Conservation (phyloP, 37 sponge, comb jelly and placozoan genomes). For the Chondrilla cf. caribensis region DNA sequence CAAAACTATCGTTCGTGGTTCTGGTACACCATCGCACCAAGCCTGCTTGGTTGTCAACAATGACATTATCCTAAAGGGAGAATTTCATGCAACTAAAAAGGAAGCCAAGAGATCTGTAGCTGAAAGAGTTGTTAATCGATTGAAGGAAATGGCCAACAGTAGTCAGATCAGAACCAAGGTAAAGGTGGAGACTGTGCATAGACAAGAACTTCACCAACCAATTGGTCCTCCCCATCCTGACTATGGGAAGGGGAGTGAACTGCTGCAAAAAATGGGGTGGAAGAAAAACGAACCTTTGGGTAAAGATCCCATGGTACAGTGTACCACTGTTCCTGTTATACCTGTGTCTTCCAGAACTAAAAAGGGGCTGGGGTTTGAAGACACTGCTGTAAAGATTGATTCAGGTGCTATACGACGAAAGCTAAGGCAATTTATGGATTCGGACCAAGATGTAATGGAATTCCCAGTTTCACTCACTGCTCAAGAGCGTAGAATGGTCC, state of each 20-base stretch:
- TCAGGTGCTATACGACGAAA: conserved; percentile 16
- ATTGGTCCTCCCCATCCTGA: not conserved
- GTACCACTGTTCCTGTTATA: conserved; percentile 7
- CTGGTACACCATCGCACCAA: not conserved
- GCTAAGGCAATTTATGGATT: conserved; percentile 31
- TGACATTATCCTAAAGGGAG: not conserved
- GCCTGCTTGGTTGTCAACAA: conserved; percentile 21
- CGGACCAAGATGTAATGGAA: conserved; percentile 34
- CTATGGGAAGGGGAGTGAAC: conserved; percentile 26
- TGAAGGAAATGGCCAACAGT: not conserved
- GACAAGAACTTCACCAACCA: not conserved
- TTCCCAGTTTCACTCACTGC: conserved; percentile 37
- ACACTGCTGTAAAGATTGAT: not conserved
- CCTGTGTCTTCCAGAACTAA: not conserved
- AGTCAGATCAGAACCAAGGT: not conserved
- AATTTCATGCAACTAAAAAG: conserved; percentile 7
- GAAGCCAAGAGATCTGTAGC: conserved; percentile 26
- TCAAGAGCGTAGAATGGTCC: conserved; percentile 52
- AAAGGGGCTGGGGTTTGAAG: conserved; percentile 15
- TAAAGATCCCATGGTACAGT: conserved; percentile 13
- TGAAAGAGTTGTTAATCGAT: not conserved
- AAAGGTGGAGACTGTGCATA: not conserved
- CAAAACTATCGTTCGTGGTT: not conserved
- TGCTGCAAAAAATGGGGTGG: conserved; percentile 50
- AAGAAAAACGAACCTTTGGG: not conserved